Evolutionary conservation across 2,113 vertebrate species (phyloP).

Genomic region (Cacatua alba): DNA sequence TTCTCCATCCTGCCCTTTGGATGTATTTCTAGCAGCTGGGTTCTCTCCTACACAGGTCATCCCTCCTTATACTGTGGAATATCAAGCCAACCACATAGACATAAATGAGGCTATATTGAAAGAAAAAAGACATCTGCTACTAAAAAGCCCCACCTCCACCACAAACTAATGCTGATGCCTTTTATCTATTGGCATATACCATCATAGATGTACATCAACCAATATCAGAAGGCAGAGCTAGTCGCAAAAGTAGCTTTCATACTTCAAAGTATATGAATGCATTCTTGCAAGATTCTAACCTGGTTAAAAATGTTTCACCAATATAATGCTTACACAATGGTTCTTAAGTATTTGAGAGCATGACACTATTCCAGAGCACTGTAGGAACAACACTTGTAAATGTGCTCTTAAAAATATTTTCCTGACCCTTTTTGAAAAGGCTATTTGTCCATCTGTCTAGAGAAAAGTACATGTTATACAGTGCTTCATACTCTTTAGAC

Average conservation of each 20-base stretch:
- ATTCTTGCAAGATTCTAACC: not conserved
- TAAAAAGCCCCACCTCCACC: not conserved
- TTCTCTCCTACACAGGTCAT: slow-evolving; percentile 49
- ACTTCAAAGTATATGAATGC: not conserved
- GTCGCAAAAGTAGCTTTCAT: not conserved
- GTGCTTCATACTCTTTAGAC: not conserved
- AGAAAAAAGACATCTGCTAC: not conserved
- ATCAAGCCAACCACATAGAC: not conserved
- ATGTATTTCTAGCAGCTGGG: not conserved
- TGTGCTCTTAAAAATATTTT: not conserved
- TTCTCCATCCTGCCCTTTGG: not conserved
- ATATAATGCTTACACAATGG: not conserved
- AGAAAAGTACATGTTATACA: not conserved
- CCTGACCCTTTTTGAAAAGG: not conserved
- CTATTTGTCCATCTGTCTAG: not conserved
- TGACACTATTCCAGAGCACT: not conserved
- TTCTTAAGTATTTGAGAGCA: not conserved
- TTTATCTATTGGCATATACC: not conserved
- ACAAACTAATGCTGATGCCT: not conserved
- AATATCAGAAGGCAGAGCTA: not conserved
- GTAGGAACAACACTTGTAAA: not conserved
- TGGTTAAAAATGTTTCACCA: not conserved
- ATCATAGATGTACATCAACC: not conserved
- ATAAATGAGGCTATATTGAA: not conserved
- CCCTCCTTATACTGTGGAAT: not conserved